Evolutionary conservation across 2,113 vertebrate species (phyloP).

Genomic region (Hiodon alosoides): DNA sequence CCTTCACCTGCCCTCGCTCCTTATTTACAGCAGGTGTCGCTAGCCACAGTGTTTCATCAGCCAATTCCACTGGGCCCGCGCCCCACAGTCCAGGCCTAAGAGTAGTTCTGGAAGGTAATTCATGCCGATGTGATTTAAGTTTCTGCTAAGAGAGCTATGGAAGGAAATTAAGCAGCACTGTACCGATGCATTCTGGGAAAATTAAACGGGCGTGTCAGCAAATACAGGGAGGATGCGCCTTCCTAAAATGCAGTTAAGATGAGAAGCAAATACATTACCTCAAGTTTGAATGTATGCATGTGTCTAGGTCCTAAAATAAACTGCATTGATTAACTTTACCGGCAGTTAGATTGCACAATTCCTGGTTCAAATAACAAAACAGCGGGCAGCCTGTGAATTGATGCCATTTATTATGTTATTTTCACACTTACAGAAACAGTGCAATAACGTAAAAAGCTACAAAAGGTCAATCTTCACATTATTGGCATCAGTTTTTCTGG

Average conservation of each 20-base stretch:
- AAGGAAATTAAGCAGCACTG: background rate
- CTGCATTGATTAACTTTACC: no score
- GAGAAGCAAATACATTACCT: no score
- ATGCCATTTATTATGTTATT: slow-evolving; percentile 8
- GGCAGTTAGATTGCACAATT: background rate
- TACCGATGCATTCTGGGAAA: no score
- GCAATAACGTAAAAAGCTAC: background rate
- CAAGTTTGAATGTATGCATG: background rate
- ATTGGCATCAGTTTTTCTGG: background rate
- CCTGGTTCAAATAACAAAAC: background rate
- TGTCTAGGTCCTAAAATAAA: background rate
- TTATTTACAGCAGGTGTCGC: slow-evolving; percentile 24
- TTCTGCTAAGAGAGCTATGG: slow-evolving; percentile 18
- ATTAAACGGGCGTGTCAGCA: background rate
- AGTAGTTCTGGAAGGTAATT: slow-evolving; percentile 16
- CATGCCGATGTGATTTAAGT: slow-evolving; percentile 22
- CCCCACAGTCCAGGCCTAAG: slow-evolving; percentile 31
- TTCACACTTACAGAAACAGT: slow-evolving; percentile 8
- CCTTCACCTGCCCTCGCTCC: background rate
- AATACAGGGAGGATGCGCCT: background rate
- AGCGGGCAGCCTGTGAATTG: background rate
- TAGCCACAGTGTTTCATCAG: slow-evolving; percentile 40
- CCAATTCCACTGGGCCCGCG: background rate
- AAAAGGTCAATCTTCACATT: background rate
- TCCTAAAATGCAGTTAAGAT: no score